Evolutionary conservation across 2,113 vertebrate species (phyloP).

Genomic region (Sturnus vulgaris): DNA sequence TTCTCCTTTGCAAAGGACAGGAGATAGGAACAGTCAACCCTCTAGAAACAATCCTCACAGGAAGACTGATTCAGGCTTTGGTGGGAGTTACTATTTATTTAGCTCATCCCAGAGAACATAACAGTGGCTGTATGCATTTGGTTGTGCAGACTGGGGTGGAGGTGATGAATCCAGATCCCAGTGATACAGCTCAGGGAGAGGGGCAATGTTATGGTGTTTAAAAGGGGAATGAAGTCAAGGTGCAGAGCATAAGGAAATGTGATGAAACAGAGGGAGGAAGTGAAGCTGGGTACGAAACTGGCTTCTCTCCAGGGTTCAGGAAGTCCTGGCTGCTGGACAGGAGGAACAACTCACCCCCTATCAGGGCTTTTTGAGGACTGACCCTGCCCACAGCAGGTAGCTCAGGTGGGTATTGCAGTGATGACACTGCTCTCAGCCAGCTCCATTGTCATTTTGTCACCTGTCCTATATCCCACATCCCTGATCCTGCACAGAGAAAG

Average conservation of each 20-base stretch:
- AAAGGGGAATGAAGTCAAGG: not conserved
- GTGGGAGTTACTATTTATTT: not conserved
- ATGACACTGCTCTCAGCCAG: not conserved
- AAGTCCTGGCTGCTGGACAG: not conserved
- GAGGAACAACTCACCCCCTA: not conserved
- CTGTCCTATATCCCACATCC: not conserved
- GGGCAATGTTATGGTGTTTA: not conserved
- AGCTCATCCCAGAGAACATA: not conserved
- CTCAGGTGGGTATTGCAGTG: not conserved
- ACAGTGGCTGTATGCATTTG: not conserved
- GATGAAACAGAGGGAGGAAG: not conserved
- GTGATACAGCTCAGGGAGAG: not conserved
- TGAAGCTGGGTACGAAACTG: not conserved
- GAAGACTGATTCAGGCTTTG: not conserved
- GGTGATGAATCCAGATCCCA: not conserved
- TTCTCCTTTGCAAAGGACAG: slow-evolving; percentile 80
- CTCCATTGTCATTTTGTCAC: not conserved
- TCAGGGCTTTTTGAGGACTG: not conserved
- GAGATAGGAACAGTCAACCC: not conserved
- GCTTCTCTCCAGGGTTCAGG: not conserved
- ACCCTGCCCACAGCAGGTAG: not conserved
- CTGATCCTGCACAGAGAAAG: not conserved
- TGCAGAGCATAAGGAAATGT: not conserved
- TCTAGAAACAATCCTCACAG: not conserved
- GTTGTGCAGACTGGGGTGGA: not conserved